phyloP scores from a whole-genome alignment of 2,888 invertebrate genomes.

The Lumbricus terrestris region DNA sequence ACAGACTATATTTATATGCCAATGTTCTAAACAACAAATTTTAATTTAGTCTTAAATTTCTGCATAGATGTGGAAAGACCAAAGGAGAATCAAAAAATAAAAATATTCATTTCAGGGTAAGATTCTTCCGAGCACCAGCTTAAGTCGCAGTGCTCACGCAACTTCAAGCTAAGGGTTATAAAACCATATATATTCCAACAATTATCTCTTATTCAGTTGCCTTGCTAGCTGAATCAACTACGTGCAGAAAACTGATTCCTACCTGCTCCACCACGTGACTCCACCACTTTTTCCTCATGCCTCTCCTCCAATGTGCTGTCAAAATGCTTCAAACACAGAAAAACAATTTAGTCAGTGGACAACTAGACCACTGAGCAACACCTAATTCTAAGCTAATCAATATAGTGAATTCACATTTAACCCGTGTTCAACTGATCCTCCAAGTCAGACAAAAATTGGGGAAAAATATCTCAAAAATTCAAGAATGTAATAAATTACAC shows the following conservation, averaged over 20 bases:
- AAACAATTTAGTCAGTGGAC: neutral
- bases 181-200: neutral
- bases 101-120: neutral
- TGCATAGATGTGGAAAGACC: too few relatives aligned
- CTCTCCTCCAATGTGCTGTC: constrained; percentile 7
- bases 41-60: neutral
- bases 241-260: neutral
- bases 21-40: neutral
- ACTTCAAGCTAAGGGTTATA: neutral
- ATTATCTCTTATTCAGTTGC: neutral
- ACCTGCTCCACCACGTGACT: neutral
- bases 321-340: neutral
- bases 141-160: neutral
- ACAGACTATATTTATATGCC: neutral
- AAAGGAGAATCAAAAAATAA: neutral
- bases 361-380: neutral
- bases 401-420: too few relatives aligned
- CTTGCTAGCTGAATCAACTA: neutral
- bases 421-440: neutral
- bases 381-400: too few relatives aligned
- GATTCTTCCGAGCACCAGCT: neutral
- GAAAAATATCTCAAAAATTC: neutral
- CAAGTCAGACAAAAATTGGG: neutral
- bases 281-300: neutral
- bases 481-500: neutral